These are phyloP conservation scores for Diceros bicornis DNA, from an alignment of 2,797 vertebrate species.

Conservation along the genomic window DNA sequence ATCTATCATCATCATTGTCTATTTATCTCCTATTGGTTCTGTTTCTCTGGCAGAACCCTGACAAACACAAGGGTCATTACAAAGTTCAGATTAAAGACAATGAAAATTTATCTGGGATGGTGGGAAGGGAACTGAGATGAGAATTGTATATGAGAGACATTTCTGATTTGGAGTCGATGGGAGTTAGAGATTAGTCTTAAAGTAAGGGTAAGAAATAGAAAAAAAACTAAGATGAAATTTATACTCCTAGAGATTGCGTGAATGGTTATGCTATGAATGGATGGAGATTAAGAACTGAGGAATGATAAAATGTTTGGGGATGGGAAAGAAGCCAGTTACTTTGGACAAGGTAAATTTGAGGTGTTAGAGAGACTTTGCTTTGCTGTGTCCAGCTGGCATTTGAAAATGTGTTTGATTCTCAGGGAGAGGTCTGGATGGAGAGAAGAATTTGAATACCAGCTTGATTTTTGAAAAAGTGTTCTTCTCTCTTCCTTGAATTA, in stretches of 20 bases:
- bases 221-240: not conserved
- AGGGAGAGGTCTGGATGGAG: not conserved
- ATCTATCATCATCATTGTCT: not conserved
- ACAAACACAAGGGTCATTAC: not conserved
- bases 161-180: not conserved
- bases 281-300: conserved; percentile 11
- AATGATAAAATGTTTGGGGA: not conserved
- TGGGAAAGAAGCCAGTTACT: not conserved
- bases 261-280: not conserved
- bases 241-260: not conserved
- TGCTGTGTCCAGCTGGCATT: not conserved
- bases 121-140: not conserved
- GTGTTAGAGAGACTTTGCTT: not conserved
- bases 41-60: not conserved
- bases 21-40: not conserved
- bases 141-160: not conserved
- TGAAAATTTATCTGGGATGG: conserved; percentile 5
- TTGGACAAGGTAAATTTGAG: not conserved
- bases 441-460: conserved; percentile 34
- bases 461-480: conserved; percentile 1
- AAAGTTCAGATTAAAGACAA: conserved; percentile 6
- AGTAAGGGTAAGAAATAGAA: not conserved
- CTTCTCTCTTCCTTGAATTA: conserved; percentile 34
- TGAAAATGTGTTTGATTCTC: conserved; percentile 56
- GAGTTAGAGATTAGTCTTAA: not conserved